Base-by-base conservation (phyloP, 2,888 invertebrate species). In the Cephus sareptanus region DNA sequence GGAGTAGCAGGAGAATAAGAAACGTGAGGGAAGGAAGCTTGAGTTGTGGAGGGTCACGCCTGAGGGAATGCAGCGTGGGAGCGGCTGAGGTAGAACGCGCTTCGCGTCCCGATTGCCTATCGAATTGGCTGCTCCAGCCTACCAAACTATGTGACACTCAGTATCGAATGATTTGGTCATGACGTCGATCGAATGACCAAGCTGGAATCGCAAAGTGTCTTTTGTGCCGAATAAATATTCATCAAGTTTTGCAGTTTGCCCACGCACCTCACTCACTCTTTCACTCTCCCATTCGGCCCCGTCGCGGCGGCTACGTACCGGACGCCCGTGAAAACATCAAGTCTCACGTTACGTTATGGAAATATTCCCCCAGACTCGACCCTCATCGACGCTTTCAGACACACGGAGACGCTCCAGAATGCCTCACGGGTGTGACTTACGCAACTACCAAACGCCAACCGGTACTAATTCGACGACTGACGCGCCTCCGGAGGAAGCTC, bases 21-120 rank as follows among this genome's bases (percentile, higher is more conserved):
- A 78, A 71, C 71, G 78, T 74, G 78, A 80, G 83, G 70, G 33
- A 70, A 30, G 33, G 30, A 70, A 70, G 70, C 70, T 12, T 76
- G 78, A 73, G 78, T 82, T 76, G 80, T 77, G 79, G 82, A 85
- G 85, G 87, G 89, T 89, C 88, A 88, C 86, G 90, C 89, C 88
- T 87, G 89, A 88, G 89, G 88, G 89, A 90, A 89, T 87, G 88
- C 86, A 88, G 89, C 90, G 90, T 90, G 90, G 90, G 90, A 90
- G 90, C 89, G 87, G 87, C 85, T 85, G 82, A 82, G 82, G 85
- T 85, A 77, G 73, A 15, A 75, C 80, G 80, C 85, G 76, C 81
- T 75, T 77, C 80, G 82, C 78, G 85, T 86, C 85, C 86, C 83
- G 84, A 85, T 88, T 87, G 83, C 84, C 86, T 83, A 86, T 85